Evolutionary conservation across 2,113 vertebrate species (phyloP), one percentile per base, ranked within the genome.

Genomic region (Pipa parva): DNA sequence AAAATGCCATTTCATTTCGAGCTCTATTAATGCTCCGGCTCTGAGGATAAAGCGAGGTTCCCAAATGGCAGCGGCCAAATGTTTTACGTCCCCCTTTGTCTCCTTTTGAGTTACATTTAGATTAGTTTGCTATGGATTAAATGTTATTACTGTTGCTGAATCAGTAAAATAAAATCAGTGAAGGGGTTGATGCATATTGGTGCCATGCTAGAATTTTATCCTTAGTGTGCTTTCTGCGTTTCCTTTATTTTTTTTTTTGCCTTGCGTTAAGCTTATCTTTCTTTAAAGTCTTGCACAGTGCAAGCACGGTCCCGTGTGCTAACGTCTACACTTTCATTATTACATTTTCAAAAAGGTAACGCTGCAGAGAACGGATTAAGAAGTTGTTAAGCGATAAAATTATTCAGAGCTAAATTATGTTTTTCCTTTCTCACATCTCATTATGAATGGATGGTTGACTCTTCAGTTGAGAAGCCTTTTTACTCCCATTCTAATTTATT

Each of bases 81-180:
- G 76, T 69, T 63, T 80, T 76, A 68, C 74, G 58, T 79, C 62
- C 71, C 76, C 79, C 84, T 42, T 83, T 83, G 79, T 84, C 85
- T 85, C 79, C 78, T 77, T 86, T 79, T 80, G 83, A 87, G 81
- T 85, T 87, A 85, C 83, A 84, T 84, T 87, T 83, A 84, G 84
- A 87, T 88, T 85, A 85, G 83, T 81, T 86, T 84, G 77, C 77
- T 78, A 21, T 75, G 86, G 84, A 87, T 88, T 85, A 88, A 83
- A 79, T 78, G 73, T 82, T 84, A 81, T 84, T 88, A 82, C 78
- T 67, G 78, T 42, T 29, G 37, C 77, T 72, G 80, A 77, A 79
- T 86, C 81, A 81, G 77, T 80, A 70, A 72, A 72, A 79, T 70
- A 0, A 22, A 63, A 72, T 77, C 75, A 52, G 69, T 77, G 59